phyloP scores from a whole-genome alignment of 1,140 invertebrate genomes.

The Lepidurus couesii region DNA sequence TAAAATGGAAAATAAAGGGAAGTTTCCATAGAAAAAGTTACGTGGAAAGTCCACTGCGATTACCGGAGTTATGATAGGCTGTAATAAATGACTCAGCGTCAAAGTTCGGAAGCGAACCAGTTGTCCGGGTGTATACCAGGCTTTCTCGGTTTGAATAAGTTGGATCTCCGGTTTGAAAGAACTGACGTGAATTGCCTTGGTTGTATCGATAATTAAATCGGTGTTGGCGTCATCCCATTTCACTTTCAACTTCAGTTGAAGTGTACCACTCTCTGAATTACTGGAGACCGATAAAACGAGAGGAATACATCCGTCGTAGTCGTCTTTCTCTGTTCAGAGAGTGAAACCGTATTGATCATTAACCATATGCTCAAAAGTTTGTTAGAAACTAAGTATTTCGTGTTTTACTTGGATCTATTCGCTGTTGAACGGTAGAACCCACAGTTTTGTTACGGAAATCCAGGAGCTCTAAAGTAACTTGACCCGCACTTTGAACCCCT shows the following conservation, averaged over 20 bases:
- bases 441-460: background rate
- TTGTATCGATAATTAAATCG: constrained; percentile 49
- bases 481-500: constrained; percentile 46
- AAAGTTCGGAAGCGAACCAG: constrained; percentile 53
- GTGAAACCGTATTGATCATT: background rate
- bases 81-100: constrained; percentile 49
- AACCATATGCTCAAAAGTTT: background rate
- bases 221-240: constrained; percentile 44
- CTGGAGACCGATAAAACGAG: background rate
- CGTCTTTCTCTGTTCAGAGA: background rate
- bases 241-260: background rate
- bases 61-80: constrained; percentile 48
- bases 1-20: constrained; percentile 40
- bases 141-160: constrained; percentile 51
- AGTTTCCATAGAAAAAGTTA: constrained; percentile 23
- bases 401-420: background rate
- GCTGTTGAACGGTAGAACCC: constrained; percentile 11
- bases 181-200: constrained; percentile 43
- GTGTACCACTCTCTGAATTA: background rate
- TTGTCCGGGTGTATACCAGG: constrained; percentile 60
- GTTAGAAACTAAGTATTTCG: background rate
- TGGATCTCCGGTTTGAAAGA: constrained; percentile 48
- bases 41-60: constrained; percentile 30
- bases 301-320: background rate
- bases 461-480: constrained; percentile 43